Conservation (phyloP, 2,113 vertebrate species). For the Epinephelus moara region DNA sequence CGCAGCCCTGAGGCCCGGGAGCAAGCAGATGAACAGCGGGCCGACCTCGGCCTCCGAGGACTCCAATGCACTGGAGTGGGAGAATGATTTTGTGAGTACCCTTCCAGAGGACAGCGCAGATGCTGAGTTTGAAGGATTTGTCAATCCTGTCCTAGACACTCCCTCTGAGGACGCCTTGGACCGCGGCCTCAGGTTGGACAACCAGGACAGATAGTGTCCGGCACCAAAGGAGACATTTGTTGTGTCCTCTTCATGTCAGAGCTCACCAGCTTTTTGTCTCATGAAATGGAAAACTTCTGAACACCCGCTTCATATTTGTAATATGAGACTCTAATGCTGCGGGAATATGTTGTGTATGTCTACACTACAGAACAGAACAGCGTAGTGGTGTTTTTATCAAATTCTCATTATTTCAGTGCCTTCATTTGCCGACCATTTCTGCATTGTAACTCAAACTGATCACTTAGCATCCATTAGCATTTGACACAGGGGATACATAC, state of each 20-base stretch:
- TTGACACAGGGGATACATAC: conserved; percentile 11
- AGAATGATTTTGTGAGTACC: conserved; percentile 95
- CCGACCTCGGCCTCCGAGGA: conserved; percentile 93
- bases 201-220: conserved; percentile 87
- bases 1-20: conserved; percentile 87
- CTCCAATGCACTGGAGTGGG: conserved; percentile 96
- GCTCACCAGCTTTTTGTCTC: conserved; percentile 72
- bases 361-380: conserved; percentile 10
- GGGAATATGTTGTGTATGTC: conserved; percentile 22
- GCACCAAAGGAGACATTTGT: conserved; percentile 54
- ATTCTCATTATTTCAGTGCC: conserved; percentile 72
- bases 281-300: conserved; percentile 47
- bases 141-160: conserved; percentile 93
- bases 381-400: conserved; percentile 34
- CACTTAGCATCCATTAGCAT: conserved; percentile 1
- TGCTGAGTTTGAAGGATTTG: conserved; percentile 92
- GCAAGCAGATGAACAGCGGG: conserved; percentile 86
- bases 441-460: conserved; percentile 44
- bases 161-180: conserved; percentile 77
- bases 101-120: conserved; percentile 91
- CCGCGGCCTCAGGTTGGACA: conserved; percentile 69
- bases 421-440: conserved; percentile 69
- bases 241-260: conserved; percentile 30
- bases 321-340: conserved; percentile 49
- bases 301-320: conserved; percentile 42